Conservation (phyloP, 2,888 invertebrate species). For the Neelides folsomi region DNA sequence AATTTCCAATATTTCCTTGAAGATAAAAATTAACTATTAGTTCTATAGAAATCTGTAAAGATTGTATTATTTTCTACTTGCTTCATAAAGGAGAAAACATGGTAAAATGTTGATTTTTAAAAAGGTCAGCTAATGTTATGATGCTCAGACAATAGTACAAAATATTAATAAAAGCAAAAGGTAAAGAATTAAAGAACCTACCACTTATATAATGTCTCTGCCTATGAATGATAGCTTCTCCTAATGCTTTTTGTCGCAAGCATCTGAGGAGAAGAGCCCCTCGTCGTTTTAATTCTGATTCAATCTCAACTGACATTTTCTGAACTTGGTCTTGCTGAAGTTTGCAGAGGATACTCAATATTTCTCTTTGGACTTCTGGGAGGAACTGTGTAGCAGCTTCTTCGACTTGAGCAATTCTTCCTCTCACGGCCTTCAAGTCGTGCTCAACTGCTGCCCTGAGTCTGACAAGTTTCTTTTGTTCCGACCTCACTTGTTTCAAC, state of each 20-base stretch:
- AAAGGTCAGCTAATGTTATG: too few species aligned
- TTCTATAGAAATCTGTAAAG: too few species aligned
- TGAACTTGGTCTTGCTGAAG: constrained; percentile 90
- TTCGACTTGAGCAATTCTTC: constrained; percentile 64
- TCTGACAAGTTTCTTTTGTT: constrained; percentile 66
- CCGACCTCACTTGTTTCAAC: constrained; percentile 39
- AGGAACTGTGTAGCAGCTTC: constrained; percentile 40
- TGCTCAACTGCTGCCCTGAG: constrained; percentile 63
- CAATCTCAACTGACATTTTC: constrained; percentile 62
- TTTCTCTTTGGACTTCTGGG: constrained; percentile 75
- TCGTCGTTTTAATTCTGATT: constrained; percentile 70
- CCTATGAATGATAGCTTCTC: constrained; percentile 80
- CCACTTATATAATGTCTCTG: constrained; percentile 75
- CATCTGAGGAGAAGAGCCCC: constrained; percentile 70
- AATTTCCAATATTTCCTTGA: too few species aligned
- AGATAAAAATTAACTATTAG: too few species aligned
- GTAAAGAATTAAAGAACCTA: too few species aligned
- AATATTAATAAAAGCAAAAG: too few species aligned
- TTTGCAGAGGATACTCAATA: constrained; percentile 70
- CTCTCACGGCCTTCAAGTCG: constrained; percentile 64
- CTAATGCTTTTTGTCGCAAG: constrained; percentile 68
- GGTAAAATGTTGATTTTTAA: too few species aligned
- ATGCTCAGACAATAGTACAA: too few species aligned
- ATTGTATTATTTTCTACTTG: too few species aligned
- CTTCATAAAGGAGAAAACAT: too few species aligned